Conservation (phyloP, 1,140 invertebrate species). For the Eulimnadia texana region DNA sequence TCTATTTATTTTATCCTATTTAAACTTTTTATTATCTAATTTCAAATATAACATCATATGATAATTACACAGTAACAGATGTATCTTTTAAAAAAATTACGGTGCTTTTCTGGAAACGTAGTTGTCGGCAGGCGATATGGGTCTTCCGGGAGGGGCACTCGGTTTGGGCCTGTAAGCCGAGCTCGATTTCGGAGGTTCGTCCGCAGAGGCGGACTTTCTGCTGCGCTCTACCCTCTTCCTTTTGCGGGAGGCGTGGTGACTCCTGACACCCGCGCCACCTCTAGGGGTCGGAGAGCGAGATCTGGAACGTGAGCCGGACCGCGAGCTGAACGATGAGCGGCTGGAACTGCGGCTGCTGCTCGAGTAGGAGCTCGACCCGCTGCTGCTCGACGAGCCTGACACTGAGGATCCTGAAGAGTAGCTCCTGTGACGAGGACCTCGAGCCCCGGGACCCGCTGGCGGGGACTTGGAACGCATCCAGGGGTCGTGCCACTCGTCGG, state of each 20-base stretch:
- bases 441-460: constrained; percentile 30
- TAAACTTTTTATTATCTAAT: too few relatives aligned
- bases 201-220: background rate
- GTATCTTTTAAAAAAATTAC: background rate
- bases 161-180: background rate
- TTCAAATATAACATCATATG: too few relatives aligned
- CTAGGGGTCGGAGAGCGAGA: background rate
- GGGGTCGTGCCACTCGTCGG: constrained; percentile 81
- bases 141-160: background rate
- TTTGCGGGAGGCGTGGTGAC: background rate
- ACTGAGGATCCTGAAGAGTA: constrained; percentile 48
- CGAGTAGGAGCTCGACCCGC: constrained; percentile 39
- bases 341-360: constrained; percentile 35
- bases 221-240: background rate
- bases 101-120: background rate
- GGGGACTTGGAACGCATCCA: constrained; percentile 71
- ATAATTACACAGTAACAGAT: too few relatives aligned
- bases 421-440: constrained; percentile 38
- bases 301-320: constrained; percentile 1
- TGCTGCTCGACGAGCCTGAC: constrained; percentile 45
- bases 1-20: too few relatives aligned
- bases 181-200: background rate
- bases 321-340: constrained; percentile 11
- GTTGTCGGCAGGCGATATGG: background rate
- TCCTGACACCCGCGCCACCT: background rate